Base-by-base conservation (phyloP, 1,140 invertebrate species). In the Drosophila athabasca region DNA sequence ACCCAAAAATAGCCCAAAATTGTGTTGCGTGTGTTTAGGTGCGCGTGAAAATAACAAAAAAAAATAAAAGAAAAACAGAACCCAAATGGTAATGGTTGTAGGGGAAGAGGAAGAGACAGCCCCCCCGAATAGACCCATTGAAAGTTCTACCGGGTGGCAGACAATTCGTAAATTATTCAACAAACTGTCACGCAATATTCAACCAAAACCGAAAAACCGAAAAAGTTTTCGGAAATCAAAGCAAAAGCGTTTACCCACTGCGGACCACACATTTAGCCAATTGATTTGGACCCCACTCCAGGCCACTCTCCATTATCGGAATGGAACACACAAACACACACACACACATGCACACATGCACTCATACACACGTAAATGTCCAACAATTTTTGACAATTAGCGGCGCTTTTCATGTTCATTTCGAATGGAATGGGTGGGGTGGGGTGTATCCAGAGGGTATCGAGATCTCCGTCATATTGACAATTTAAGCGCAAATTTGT, bases 361-460 rank as follows among this genome's bases (percentile, higher is more conserved):
- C 22, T 3, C 22, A 24, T 19, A 13, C 7, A 2, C 6, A 31
- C 11, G 11, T 13, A 80, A 77, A 83, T 88, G 79, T 69, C 61
- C 55, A 90, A 90, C 81, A 82, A 87, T 90, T 90, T 90, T 87
- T 81, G 73, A 90, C 88, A 90, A 90, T 90, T 90, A 88, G 82
- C 87, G 87, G 88, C 83, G 76, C 76, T 87, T 84, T 90, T 88
- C 79, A 90, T 88, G 87, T 90, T 51, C 26, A 55, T 54, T 51
- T 62, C 22, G 43, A 54, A 60, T 41, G 9, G n/a, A 31, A 8
- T n/a, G 19, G 50, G 17, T 19, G 17, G 17, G 17, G 17, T 19
- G 17, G 17, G 17, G 0, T 39, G 1, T 39, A 11, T 35, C 31
- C 31, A 39, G 11, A 5, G 35, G 35, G 35, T 39, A 61, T 82